These are phyloP conservation scores for Conops quadrifasciatus DNA, from an alignment of 2,888 invertebrate genomes.

Conservation along the genomic window DNA sequence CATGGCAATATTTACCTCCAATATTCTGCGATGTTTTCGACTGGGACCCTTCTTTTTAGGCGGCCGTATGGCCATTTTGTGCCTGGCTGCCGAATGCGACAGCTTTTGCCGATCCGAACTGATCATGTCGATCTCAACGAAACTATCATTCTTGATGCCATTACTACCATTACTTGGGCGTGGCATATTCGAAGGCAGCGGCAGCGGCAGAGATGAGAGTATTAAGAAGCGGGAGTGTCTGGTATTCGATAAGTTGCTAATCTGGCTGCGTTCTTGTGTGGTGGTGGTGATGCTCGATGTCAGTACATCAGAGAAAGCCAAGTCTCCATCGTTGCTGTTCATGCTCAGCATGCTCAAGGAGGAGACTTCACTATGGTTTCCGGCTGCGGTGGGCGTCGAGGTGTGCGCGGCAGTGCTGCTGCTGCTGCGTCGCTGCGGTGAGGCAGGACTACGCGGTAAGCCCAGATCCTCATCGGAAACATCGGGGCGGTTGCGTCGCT, in stretches of 20 bases:
- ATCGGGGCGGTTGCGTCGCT: conserved; percentile 74
- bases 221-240: conserved; percentile 39
- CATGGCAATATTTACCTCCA: conserved; percentile 62
- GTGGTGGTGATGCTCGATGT: conserved; percentile 45
- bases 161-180: conserved; percentile 39
- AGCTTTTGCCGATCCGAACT: conserved; percentile 67
- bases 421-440: conserved; percentile 69
- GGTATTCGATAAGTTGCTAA: conserved; percentile 20
- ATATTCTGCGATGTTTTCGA: conserved; percentile 71
- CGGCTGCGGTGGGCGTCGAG: conserved; percentile 46
- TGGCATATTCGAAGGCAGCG: conserved; percentile 48
- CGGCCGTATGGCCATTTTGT: conserved; percentile 81
- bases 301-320: conserved; percentile 39
- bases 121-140: conserved; percentile 59
- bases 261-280: conserved; percentile 44
- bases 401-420: conserved; percentile 22
- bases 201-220: conserved; percentile 47
- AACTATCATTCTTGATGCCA: conserved; percentile 19
- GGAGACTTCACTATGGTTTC: conserved; percentile 60
- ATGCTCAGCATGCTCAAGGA: conserved; percentile 75
- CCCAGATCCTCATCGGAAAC: conserved; percentile 80
- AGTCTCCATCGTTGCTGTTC: conserved; percentile 69
- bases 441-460: conserved; percentile 78
- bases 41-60: conserved; percentile 79
- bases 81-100: conserved; percentile 81